Base-by-base conservation (phyloP, 2,888 invertebrate genomes). In the Thecophora atra region DNA sequence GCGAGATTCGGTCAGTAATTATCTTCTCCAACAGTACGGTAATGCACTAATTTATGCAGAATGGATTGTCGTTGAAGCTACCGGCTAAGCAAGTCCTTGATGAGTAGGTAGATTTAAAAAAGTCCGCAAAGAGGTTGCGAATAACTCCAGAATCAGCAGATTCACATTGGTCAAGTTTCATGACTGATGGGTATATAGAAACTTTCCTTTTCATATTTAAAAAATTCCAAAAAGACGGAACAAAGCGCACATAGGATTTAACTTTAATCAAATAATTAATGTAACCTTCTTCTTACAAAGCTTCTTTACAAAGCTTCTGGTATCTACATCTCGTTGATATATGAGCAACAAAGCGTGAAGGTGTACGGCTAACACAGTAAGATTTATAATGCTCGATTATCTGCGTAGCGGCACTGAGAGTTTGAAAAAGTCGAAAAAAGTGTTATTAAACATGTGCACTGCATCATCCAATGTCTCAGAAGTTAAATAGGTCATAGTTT, bases 161-260 rank as follows among this genome's bases (percentile, higher is more conserved):
- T n/a, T n/a, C n/a, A n/a, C n/a, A n/a, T n/a, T 44, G 44, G 44
- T 44, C 44, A 44, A 44, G 44, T 44, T 44, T 44, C 44, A 44
- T 44, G 44, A 44, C 44, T 44, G 44, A 44, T 44, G 44, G 44
- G 13, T 44, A 44, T 44, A 7, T 44, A 7, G 44, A 44, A 13
- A 44, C 13, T 13, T 44, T 44, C 44, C 44, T 44, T 44, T 44
- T 44, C 44, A 44, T 44, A 13, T 44, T 44, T 44, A 44, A 7
- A 44, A 44, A 44, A 44, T 44, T 44, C 44, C 44, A 44, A 44
- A 44, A 44, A 13, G 44, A 44, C 44, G 44, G 44, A 44, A 11
- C 44, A 13, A 13, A 44, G 44, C 44, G 44, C 44, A 44, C 7
- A 44, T 44, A 11, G 13, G 44, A 44, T 44, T 44, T 44, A 11